Base-by-base conservation (phyloP, 1,140 invertebrate species). In the Batillaria attramentaria region DNA sequence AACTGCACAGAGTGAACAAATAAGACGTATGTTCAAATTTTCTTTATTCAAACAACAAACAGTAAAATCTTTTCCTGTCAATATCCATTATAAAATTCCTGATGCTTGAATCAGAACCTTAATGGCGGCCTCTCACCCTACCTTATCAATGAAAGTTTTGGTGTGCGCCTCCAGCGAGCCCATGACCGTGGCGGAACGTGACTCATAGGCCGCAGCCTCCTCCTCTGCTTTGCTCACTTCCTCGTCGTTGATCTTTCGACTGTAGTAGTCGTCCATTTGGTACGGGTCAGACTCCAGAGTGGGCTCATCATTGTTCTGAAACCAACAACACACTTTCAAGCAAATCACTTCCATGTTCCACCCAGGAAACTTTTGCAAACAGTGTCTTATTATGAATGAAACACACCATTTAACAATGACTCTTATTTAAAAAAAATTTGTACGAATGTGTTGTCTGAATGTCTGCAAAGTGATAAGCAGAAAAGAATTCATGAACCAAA, bases 1-100 rank as follows among this genome's bases (percentile, higher is more conserved):
- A 89, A 62, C 88, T 89, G 85, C 31, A 83, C 77, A 68, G 72
- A n/a, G n/a, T n/a, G n/a, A n/a, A n/a, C 65, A 66, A 42, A 20
- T 41, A 42, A 57, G 0, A n/a, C n/a, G n/a, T n/a, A n/a, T n/a
- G n/a, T n/a, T n/a, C n/a, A n/a, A n/a, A n/a, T n/a, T n/a, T n/a
- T n/a, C n/a, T n/a, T n/a, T n/a, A n/a, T n/a, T n/a, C n/a, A n/a
- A n/a, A n/a, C n/a, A n/a, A n/a, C n/a, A n/a, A n/a, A n/a, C n/a
- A n/a, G n/a, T n/a, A n/a, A n/a, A n/a, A n/a, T n/a, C n/a, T n/a
- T n/a, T n/a, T n/a, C n/a, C n/a, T n/a, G n/a, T n/a, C n/a, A 37
- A 3, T 68, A 65, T 35, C n/a, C n/a, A 16, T 24, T 57, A 72
- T 39, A 60, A 20, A n/a, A 42, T 33, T 35, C 31, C 57, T 24